Evolutionary conservation across 2,797 vertebrate genomes (phyloP).

Genomic region (Hydrocynus forskahlii): DNA sequence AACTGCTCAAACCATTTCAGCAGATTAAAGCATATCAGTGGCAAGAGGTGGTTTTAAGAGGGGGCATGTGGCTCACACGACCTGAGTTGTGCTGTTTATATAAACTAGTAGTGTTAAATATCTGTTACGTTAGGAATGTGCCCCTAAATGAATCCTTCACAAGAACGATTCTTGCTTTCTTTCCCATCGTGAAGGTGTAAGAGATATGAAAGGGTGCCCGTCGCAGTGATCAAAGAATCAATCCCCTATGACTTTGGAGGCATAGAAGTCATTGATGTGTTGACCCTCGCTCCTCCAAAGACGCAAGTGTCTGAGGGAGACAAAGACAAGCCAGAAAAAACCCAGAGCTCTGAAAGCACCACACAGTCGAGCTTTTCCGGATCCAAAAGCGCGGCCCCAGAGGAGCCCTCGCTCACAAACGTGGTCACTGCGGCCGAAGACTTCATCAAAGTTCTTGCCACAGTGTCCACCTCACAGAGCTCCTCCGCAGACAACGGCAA

Average conservation of each 20-base stretch:
- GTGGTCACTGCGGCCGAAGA: conserved; percentile 76
- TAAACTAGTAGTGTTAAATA: too few relatives aligned
- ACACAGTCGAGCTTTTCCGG: conserved; percentile 57
- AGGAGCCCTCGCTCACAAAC: conserved; percentile 75
- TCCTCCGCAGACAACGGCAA: conserved; percentile 68
- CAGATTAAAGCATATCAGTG: not conserved
- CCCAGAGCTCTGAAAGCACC: conserved; percentile 45
- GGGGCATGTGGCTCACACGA: too few relatives aligned
- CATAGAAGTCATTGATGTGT: conserved; percentile 81
- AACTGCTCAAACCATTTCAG: not conserved
- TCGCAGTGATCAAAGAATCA: conserved; percentile 83
- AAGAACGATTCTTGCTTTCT: not conserved
- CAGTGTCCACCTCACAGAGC: conserved; percentile 82
- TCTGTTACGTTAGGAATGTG: too few relatives aligned
- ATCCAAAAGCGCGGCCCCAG: conserved; percentile 51
- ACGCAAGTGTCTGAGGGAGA: conserved; percentile 50
- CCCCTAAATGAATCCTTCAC: not conserved
- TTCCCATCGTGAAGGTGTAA: conserved; percentile 79
- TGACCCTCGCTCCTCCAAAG: conserved; percentile 69
- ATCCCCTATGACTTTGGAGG: conserved; percentile 86
- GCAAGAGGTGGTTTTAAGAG: too few relatives aligned
- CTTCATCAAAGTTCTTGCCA: conserved; percentile 81
- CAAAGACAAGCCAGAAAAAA: conserved; percentile 53
- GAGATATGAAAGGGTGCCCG: conserved; percentile 80
- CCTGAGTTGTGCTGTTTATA: too few relatives aligned